These are phyloP conservation scores for Silvanus unidentatus DNA, from an alignment of 2,888 invertebrate genomes.

Conservation along the genomic window DNA sequence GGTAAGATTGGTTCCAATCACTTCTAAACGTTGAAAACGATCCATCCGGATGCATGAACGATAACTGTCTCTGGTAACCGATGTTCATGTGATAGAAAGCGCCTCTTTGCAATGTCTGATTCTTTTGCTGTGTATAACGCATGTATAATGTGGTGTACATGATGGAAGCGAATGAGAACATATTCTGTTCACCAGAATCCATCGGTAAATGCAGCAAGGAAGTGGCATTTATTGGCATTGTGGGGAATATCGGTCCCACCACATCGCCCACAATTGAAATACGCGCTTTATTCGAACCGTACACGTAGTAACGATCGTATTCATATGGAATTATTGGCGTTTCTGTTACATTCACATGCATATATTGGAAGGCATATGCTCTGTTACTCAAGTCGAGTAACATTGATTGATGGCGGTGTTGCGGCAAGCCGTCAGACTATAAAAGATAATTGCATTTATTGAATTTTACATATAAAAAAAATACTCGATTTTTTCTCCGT, in stretches of 20 bases:
- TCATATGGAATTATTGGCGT: slow-evolving; percentile 89
- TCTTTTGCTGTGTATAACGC: slow-evolving; percentile 83
- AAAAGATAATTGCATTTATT: slow-evolving; percentile 25
- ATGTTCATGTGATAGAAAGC: slow-evolving; percentile 87
- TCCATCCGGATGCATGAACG: slow-evolving; percentile 86
- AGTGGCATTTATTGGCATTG: slow-evolving; percentile 85
- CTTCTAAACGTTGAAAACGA: slow-evolving; percentile 87
- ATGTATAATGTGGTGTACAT: slow-evolving; percentile 87
- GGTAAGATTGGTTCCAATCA: slow-evolving; percentile 86
- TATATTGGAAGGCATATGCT: slow-evolving; percentile 87
- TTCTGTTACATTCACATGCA: slow-evolving; percentile 94
- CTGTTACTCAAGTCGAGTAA: slow-evolving; percentile 87
- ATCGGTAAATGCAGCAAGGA: slow-evolving; percentile 75
- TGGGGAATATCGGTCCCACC: slow-evolving; percentile 87
- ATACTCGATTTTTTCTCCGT: too few relatives aligned
- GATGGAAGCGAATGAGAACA: slow-evolving; percentile 95
- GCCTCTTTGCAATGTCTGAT: slow-evolving; percentile 69
- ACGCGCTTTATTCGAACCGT: slow-evolving; percentile 81
- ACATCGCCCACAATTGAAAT: slow-evolving; percentile 87
- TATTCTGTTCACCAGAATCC: slow-evolving; percentile 91
- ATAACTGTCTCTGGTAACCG: slow-evolving; percentile 82
- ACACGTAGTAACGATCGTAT: slow-evolving; percentile 86
- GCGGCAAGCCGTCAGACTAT: slow-evolving; percentile 88
- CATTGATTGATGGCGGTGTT: slow-evolving; percentile 86
- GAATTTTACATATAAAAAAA: too few relatives aligned